A percentile compares a stretch with the other conserved stretches of the same genome.
phyloP scores from a whole-genome alignment of 2,888 invertebrate species.

The Scaptomyza flava region DNA sequence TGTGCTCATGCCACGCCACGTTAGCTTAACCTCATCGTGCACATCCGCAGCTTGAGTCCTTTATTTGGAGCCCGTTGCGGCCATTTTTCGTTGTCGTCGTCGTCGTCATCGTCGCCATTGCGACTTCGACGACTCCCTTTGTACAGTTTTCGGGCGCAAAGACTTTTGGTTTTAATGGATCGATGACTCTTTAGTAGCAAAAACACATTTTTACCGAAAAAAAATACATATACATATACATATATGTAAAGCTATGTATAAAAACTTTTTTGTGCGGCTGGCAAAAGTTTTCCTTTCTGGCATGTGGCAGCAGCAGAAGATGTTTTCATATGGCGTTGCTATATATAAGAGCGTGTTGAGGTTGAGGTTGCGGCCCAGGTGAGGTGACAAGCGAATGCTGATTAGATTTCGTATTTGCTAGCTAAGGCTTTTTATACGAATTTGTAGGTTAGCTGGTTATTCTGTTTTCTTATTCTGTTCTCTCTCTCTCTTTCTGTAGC shows the following conservation, averaged over 20 bases:
- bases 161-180: conserved; percentile 81
- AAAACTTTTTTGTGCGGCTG: conserved; percentile 45
- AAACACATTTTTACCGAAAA: conserved; percentile 15
- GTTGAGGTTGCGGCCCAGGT: conserved; percentile 18
- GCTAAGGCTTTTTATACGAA: conserved; percentile 27
- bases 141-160: conserved; percentile 67
- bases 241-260: neutral
- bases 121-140: conserved; percentile 52
- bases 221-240: neutral
- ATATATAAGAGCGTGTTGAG: conserved; percentile 1
- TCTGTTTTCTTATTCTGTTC: neutral
- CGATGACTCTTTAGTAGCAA: conserved; percentile 59
- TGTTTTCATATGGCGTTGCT: conserved; percentile 32
- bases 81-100: conserved; percentile 33
- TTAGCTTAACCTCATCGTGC: conserved; percentile 56
- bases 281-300: conserved; percentile 51
- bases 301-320: conserved; percentile 50
- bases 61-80: conserved; percentile 31
- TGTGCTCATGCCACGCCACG: conserved; percentile 66
- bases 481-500: neutral
- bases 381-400: conserved; percentile 58
- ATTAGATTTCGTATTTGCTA: conserved; percentile 66
- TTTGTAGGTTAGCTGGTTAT: conserved; percentile 72
- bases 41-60: conserved; percentile 29
- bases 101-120: conserved; percentile 3